phyloP scores from a whole-genome alignment of 2,888 invertebrate genomes.

The Electrophaes corylata region DNA sequence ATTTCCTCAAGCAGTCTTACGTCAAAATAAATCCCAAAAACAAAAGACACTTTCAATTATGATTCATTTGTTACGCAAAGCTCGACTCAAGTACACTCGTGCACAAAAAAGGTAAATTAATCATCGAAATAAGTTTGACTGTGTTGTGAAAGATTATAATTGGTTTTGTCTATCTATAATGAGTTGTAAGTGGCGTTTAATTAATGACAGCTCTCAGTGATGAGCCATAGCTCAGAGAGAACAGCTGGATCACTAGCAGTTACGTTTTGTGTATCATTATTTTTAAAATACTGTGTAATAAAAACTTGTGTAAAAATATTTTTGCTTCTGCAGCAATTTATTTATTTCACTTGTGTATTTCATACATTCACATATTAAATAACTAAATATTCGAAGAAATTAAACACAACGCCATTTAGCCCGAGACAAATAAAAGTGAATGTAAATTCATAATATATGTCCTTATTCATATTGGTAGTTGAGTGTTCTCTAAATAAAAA shows the following conservation, averaged over 20 bases:
- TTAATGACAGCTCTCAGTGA: constrained; percentile 66
- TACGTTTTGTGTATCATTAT: too few relatives aligned
- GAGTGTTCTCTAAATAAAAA: too few relatives aligned
- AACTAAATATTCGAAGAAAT: too few relatives aligned
- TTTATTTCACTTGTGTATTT: too few relatives aligned
- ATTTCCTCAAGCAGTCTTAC: constrained; percentile 26
- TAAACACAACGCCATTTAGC: too few relatives aligned
- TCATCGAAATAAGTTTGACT: constrained; percentile 53
- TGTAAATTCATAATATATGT: too few relatives aligned
- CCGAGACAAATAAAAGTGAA: too few relatives aligned
- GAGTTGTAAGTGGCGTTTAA: constrained; percentile 72
- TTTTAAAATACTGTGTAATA: too few relatives aligned
- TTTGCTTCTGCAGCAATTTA: too few relatives aligned
- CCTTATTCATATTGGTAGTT: too few relatives aligned
- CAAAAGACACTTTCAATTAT: constrained; percentile 56
- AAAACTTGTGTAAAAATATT: too few relatives aligned
- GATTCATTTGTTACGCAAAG: constrained; percentile 46
- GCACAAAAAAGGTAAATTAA: constrained; percentile 62
- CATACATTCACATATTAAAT: too few relatives aligned
- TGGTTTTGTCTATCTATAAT: constrained; percentile 77
- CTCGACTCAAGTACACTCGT: constrained; percentile 47
- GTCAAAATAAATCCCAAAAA: constrained; percentile 45
- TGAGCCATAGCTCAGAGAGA: constrained; percentile 35
- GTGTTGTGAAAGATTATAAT: constrained; percentile 64
- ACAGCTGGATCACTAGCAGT: constrained; percentile 1